Evolutionary conservation across 1,140 invertebrate genomes (phyloP), one percentile per base, ranked within the genome.

Genomic region (Heliconius congener): DNA sequence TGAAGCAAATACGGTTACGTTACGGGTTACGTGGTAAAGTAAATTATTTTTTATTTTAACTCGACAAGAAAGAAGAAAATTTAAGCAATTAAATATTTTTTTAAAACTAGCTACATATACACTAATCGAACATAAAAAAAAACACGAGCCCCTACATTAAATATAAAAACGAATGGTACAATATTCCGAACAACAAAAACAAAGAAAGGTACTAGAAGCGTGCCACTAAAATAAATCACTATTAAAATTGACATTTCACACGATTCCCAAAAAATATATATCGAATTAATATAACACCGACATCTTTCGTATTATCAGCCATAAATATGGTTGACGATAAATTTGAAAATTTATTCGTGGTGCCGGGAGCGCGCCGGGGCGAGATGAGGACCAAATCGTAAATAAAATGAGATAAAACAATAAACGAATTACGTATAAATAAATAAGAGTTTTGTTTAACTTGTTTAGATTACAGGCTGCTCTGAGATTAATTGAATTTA

Each of bases 321-420:
- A 89, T 91, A 90, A 91, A 91, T 87, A 87, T 89, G 85, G 87
- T 80, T 80, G 85, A 79, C 85, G 84, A 92, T 93, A 93, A 94
- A 93, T 91, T 91, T 86, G 82, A 88, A 86, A 89, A 89, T 94
- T 93, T 94, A 93, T 93, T 80, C 82, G 79, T 80, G 82, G 85
- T 76, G 46, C 82, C 85, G 84, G 83, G 90, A 91, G 87, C 86
- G 85, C 84, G 88, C 84, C 85, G 85, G 86, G 73, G 79, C 78
- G 81, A 84, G 81, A 81, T 80, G 84, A 79, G 80, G 75, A 84
- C 85, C 87, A 74, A 85, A 78, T 89, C 92, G 85, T 94, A 94
- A 94, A 94, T 93, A 91, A 90, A 89, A 84, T 83, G 85, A 93
- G 91, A 93, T 94, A 94, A 94, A 93, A 94, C 91, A 94, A 94